Evolutionary conservation across 2,888 invertebrate genomes (phyloP).

Genomic region (Lasioglossum morio): DNA sequence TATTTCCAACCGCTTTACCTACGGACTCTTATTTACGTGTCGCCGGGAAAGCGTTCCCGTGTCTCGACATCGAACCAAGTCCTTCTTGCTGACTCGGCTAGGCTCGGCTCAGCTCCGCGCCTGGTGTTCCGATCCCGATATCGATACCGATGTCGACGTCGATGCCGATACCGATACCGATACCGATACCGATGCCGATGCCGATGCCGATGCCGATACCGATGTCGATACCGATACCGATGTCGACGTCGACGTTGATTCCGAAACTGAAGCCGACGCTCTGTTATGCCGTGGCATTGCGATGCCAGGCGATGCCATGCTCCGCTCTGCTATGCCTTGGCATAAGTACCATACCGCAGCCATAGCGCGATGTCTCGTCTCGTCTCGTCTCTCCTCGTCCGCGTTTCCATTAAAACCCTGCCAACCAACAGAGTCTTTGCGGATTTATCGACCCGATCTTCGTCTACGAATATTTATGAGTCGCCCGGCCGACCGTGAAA

Average conservation of each 20-base stretch:
- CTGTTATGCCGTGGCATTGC: neutral
- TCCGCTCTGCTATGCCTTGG: neutral
- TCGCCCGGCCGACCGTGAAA: conserved; percentile 53
- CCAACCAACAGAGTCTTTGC: conserved; percentile 69
- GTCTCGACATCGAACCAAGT: conserved; percentile 56
- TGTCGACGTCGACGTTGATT: neutral
- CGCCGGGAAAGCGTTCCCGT: conserved; percentile 73
- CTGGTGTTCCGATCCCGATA: conserved; percentile 38
- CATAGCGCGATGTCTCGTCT: conserved; percentile 8
- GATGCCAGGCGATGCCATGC: neutral
- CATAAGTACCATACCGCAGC: neutral
- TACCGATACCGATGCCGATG: neutral
- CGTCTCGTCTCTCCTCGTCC: conserved; percentile 11
- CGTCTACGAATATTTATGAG: conserved; percentile 73
- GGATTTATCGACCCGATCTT: conserved; percentile 75
- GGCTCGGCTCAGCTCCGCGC: conserved; percentile 30
- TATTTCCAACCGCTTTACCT: conserved; percentile 53
- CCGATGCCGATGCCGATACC: neutral
- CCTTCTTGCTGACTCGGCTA: conserved; percentile 42
- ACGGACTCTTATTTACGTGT: conserved; percentile 65
- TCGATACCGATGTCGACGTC: conserved; percentile 5
- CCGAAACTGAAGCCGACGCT: neutral
- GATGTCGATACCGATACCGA: too few relatives aligned
- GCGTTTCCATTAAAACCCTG: conserved; percentile 72
- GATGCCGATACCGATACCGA: neutral